Evolutionary conservation across 2,888 invertebrate genomes (phyloP).

Genomic region (Fissipunctia ypsillon): DNA sequence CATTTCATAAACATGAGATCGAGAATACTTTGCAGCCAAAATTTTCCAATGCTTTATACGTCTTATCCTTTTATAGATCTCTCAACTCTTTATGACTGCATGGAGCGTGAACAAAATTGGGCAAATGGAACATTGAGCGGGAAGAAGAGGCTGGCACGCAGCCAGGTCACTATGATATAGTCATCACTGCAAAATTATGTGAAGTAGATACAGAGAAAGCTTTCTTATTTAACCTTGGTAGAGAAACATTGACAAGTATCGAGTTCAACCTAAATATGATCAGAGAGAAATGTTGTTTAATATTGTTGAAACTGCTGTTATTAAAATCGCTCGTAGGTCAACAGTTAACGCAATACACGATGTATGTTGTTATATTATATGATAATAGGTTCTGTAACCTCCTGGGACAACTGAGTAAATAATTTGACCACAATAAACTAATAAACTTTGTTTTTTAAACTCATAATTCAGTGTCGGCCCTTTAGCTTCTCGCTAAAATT

Average conservation of each 20-base stretch:
- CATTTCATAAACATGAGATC: not conserved
- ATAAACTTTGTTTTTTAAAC: too few species aligned
- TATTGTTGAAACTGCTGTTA: not conserved
- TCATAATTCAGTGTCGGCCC: not conserved
- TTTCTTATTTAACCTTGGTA: constrained; percentile 30
- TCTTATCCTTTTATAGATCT: not conserved
- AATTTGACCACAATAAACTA: not conserved
- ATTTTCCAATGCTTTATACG: too few species aligned
- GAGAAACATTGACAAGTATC: not conserved
- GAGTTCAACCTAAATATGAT: not conserved
- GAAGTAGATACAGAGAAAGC: constrained; percentile 22
- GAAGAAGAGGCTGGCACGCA: constrained; percentile 41
- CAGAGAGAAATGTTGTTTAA: not conserved
- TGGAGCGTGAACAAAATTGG: constrained; percentile 44
- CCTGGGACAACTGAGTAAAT: not conserved
- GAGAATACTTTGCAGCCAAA: not conserved
- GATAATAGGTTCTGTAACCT: not conserved
- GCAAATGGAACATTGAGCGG: constrained; percentile 44
- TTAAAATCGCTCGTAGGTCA: not conserved
- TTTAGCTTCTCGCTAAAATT: not conserved
- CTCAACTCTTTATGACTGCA: constrained; percentile 1
- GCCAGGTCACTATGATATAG: constrained; percentile 53
- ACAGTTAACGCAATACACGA: not conserved
- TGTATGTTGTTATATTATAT: not conserved
- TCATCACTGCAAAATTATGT: constrained; percentile 43